Base-by-base conservation (phyloP, 2,113 vertebrate species). In the Indicator maculatus region DNA sequence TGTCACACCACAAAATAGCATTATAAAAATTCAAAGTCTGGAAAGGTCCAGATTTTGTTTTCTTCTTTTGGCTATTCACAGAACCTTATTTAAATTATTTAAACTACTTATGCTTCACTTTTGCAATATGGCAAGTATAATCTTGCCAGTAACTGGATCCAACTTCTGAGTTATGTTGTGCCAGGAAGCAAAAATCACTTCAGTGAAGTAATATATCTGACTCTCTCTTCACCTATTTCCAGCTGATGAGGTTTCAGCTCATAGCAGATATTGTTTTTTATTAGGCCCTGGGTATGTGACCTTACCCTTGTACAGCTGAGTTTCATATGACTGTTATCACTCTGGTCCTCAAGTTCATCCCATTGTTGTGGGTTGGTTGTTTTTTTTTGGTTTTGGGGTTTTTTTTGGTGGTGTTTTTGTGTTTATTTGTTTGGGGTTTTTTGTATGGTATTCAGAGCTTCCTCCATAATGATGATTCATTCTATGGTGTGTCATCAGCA, bases 391-490 rank as follows among this genome's bases (percentile, higher is more conserved):
- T 20, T 50, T 20, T 47, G 18, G 45, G 18, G 17, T 19, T 45
- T 45, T 45, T 45, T 45, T 45, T 45, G 17, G 18, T 7, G 7
- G 45, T 5, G 20, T 12, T 50, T 41, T 41, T 41, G 12, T 41
- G 39, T 41, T 41, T 41, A 41, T 41, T 41, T 41, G 39, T 33
- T 78, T 71, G 64, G 74, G 73, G 73, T 84, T 90, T 39, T 77
- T 76, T 33, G 8, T 86, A 67, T 61, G 70, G 75, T 92, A 83
- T 77, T 93, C 80, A 86, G 76, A 90, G 47, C 86, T 88, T 96
- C 86, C 86, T 84, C 86, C 83, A 78, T 93, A 83, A 90, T 72
- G 88, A 86, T 93, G 93, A 95, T 90, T 96, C 92, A 95, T 95
- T 90, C 76, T 52, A 56, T 56, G 60, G 47, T 82, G 86, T 96